These are phyloP conservation scores for Acanthurus lineatus DNA, from an alignment of 2,797 vertebrate species.

Conservation along the genomic window DNA sequence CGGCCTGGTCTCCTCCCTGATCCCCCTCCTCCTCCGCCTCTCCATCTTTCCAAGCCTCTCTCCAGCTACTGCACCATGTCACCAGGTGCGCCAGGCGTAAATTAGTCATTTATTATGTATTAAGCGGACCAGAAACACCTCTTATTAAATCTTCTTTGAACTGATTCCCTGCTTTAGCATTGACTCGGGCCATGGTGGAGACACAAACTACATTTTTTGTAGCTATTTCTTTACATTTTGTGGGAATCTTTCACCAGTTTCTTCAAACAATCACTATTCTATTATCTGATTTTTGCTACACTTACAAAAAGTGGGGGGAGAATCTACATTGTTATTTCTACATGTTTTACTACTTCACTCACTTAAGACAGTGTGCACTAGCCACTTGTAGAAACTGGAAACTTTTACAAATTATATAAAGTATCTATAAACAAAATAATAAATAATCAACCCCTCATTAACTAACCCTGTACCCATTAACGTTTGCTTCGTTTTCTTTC, in stretches of 20 bases:
- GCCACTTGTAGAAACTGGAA: too few relatives aligned
- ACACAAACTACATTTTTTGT: too few relatives aligned
- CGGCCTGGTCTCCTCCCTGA: not conserved
- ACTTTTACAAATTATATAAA: not conserved
- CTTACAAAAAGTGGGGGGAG: too few relatives aligned
- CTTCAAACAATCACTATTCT: too few relatives aligned
- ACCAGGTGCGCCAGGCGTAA: constrained; percentile 44
- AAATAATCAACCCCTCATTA: not conserved
- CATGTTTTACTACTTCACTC: too few relatives aligned
- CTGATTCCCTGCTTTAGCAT: not conserved
- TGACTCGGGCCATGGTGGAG: not conserved
- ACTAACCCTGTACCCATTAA: not conserved
- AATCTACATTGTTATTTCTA: too few relatives aligned
- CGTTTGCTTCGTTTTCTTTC: not conserved
- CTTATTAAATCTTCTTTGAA: constrained; percentile 46
- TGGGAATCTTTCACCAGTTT: too few relatives aligned
- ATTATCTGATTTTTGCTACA: too few relatives aligned
- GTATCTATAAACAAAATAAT: not conserved
- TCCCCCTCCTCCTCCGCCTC: not conserved
- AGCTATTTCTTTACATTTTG: too few relatives aligned
- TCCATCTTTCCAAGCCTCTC: not conserved
- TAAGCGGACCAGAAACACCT: constrained; percentile 41
- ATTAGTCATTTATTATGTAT: constrained; percentile 44
- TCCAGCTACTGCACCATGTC: constrained; percentile 14
- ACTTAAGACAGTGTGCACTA: too few relatives aligned